Base-by-base conservation (phyloP, 2,797 vertebrate species). In the Epinephelus awoara region DNA sequence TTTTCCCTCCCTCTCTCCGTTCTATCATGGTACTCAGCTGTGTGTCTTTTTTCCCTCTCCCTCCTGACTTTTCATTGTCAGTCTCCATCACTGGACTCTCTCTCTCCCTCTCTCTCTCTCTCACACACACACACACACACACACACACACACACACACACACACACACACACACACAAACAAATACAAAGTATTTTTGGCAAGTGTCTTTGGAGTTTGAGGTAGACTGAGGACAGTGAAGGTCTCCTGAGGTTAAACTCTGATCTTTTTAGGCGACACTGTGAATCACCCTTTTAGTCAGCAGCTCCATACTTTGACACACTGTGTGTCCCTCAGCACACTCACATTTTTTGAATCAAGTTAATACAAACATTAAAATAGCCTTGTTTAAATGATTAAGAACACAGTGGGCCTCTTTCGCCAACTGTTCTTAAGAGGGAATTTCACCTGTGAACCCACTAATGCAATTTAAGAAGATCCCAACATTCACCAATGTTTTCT, bases 81-180 rank as follows among this genome's bases (percentile, higher is more conserved):
- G 78, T 87, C 78, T 86, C 82, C 93, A 92, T 93, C 86, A 93
- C 91, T 93, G 90, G 92, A 94, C 80, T 94, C 91, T 88, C 83
- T 81, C 72, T 71, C 88, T 85, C 75, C 69, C 27, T 10, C 42
- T 17, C 58, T 34, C 27, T 18, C 55, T 29, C 55, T 29, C 25
- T 17, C 64, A 44, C 40, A 17, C 10, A n/a, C 1, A 29, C 29
- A 29, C 29, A 29, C 17, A 19, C 14, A 18, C 11, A 29, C 10
- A 69, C 52, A 71, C 79, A 72, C 77, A 82, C 23, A 79, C 47
- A 73, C 57, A 67, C 73, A 49, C 73, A 63, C 25, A 25, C 6
- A 29, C 29, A 5, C 29, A 34, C 17, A 17, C 12, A 18, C 9
- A 29, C 10, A 69, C 52, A 71, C 79, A 73, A 77, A 82, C 23